Conservation (phyloP, 2,797 vertebrate genomes). For the Hippopotamyrus pictus region DNA sequence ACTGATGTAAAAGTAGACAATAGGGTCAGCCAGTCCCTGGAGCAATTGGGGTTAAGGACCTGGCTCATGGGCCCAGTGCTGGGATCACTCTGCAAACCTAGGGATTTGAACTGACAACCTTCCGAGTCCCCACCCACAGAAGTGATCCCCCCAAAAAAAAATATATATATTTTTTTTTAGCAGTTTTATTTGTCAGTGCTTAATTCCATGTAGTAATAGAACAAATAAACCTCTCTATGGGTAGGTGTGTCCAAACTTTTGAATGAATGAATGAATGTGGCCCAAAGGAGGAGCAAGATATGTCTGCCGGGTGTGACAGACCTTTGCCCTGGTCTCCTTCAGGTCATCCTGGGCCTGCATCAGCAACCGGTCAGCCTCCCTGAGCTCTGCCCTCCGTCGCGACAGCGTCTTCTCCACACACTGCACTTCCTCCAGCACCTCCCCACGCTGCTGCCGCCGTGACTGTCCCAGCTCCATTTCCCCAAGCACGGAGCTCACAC, state of each 20-base stretch:
- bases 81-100: not conserved
- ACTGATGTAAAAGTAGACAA: not conserved
- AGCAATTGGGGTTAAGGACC: not conserved
- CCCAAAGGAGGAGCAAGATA: not conserved
- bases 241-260: not conserved
- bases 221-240: not conserved
- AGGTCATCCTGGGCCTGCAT: slow-evolving; percentile 71
- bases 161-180: not conserved
- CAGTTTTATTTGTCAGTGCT: not conserved
- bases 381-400: slow-evolving; percentile 73
- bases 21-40: not conserved
- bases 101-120: not conserved
- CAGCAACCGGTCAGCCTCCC: slow-evolving; percentile 74
- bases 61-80: not conserved
- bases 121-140: not conserved
- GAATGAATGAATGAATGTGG: not conserved
- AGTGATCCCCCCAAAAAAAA: not conserved
- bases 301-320: slow-evolving; percentile 34
- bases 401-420: slow-evolving; percentile 79
- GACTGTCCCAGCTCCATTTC: slow-evolving; percentile 60
- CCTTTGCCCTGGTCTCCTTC: slow-evolving; percentile 58
- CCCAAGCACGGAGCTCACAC: slow-evolving; percentile 37
- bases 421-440: slow-evolving; percentile 64
- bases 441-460: slow-evolving; percentile 53
- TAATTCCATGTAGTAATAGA: not conserved